Percentiles rank a stretch among this genome's conserved stretches.
phyloP scores from a whole-genome alignment of 2,888 invertebrate genomes.

The Tetranychus truncatus region DNA sequence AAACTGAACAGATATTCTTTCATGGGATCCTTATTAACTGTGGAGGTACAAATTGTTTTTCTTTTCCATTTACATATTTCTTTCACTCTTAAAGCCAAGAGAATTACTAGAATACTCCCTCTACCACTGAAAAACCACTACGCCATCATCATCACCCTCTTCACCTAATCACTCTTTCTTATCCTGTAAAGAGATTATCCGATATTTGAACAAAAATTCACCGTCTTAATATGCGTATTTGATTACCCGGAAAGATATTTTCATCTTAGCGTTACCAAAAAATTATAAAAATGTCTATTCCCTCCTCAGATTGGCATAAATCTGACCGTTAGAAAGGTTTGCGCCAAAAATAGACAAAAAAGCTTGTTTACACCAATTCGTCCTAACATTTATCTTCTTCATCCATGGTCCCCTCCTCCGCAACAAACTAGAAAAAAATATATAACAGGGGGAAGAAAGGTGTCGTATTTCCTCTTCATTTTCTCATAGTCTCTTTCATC shows the following conservation, averaged over 20 bases:
- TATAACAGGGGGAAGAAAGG: not conserved
- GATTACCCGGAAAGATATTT: not conserved
- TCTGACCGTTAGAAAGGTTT: not conserved
- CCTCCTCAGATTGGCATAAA: not conserved
- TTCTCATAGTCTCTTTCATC: not conserved
- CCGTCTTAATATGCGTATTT: not conserved
- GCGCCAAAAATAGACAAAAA: not conserved
- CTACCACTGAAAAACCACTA: not conserved
- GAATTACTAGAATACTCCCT: not conserved
- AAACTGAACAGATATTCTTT: conserved; percentile 77
- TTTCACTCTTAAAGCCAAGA: not conserved
- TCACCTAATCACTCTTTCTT: not conserved
- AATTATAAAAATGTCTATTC: not conserved
- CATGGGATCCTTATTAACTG: conserved; percentile 78
- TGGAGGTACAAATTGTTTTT: conserved; percentile 45
- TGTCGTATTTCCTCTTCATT: not conserved
- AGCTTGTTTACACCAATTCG: not conserved
- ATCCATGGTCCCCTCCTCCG: not conserved
- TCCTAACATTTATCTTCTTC: not conserved
- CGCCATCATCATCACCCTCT: not conserved
- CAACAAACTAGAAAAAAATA: not conserved
- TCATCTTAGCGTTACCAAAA: not conserved
- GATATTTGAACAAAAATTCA: not conserved
- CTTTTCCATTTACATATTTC: not conserved
- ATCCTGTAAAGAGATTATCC: not conserved